Evolutionary conservation across 2,888 invertebrate genomes (phyloP).

Genomic region (Orchesella flavescens): DNA sequence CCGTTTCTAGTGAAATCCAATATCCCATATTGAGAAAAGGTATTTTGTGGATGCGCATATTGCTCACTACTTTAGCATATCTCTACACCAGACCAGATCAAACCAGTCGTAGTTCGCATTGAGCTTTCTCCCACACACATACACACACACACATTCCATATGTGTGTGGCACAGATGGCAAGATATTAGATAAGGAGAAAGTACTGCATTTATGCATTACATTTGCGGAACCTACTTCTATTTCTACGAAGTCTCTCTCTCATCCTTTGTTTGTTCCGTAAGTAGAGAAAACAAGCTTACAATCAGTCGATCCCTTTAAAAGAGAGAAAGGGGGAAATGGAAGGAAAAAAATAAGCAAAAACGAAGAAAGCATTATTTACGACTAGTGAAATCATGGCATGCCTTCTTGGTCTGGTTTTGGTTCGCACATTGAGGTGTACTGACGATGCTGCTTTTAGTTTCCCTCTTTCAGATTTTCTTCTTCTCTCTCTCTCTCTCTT

Average conservation of each 20-base stretch:
- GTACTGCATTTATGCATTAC: conserved; percentile 19
- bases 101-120: no score
- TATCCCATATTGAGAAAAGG: conserved; percentile 34
- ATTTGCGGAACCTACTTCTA: conserved; percentile 6
- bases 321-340: background rate
- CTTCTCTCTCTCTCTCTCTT: conserved; percentile 10
- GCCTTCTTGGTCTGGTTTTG: no score
- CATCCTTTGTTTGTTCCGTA: background rate
- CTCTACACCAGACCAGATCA: no score
- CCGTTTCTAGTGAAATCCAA: conserved; percentile 42
- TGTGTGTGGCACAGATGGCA: no score
- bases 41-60: conserved; percentile 2
- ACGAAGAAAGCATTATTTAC: conserved; percentile 55
- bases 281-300: background rate
- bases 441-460: background rate
- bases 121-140: background rate
- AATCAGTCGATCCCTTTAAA: background rate
- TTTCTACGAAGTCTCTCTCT: no score
- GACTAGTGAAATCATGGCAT: conserved; percentile 41
- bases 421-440: conserved; percentile 15
- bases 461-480: no score
- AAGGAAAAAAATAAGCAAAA: conserved; percentile 15
- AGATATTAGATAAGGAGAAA: no score
- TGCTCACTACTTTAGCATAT: no score
- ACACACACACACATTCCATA: background rate